Evolutionary conservation across 2,113 vertebrate genomes (phyloP).

Genomic region (Spilogale gracilis): DNA sequence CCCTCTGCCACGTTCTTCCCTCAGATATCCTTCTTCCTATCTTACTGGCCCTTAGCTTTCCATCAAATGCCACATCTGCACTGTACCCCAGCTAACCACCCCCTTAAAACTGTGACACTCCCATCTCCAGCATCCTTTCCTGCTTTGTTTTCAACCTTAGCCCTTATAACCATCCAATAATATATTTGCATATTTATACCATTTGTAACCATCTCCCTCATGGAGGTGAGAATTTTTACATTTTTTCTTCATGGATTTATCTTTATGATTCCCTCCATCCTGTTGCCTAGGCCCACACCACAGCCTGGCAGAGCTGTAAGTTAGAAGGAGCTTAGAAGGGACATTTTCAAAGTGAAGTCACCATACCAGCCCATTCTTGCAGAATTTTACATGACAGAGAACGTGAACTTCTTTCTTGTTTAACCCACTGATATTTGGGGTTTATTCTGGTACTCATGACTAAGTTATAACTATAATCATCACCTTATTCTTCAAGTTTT

Average conservation of each 20-base stretch:
- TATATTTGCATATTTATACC: background rate
- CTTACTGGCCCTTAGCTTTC: background rate
- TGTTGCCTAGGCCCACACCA: background rate
- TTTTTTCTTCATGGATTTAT: background rate
- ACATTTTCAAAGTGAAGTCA: background rate
- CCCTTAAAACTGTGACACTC: background rate
- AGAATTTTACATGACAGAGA: background rate
- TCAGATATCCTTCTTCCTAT: background rate
- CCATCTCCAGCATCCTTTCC: background rate
- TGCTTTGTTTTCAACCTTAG: background rate
- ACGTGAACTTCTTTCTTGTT: background rate
- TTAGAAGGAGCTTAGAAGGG: background rate
- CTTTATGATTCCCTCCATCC: background rate
- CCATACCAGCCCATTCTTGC: background rate
- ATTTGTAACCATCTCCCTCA: background rate
- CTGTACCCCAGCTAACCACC: background rate
- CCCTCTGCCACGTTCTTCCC: background rate
- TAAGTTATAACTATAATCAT: background rate
- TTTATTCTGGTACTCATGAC: background rate
- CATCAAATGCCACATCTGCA: background rate
- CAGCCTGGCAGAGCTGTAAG: background rate
- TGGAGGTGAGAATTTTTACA: background rate
- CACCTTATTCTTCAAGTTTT: slow-evolving; percentile 2
- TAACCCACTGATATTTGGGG: background rate
- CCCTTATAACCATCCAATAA: background rate